A percentile compares a stretch with the other conserved stretches of the same genome.
phyloP scores from a whole-genome alignment of 2,113 vertebrate species.

The Tragelaphus strepsiceros region DNA sequence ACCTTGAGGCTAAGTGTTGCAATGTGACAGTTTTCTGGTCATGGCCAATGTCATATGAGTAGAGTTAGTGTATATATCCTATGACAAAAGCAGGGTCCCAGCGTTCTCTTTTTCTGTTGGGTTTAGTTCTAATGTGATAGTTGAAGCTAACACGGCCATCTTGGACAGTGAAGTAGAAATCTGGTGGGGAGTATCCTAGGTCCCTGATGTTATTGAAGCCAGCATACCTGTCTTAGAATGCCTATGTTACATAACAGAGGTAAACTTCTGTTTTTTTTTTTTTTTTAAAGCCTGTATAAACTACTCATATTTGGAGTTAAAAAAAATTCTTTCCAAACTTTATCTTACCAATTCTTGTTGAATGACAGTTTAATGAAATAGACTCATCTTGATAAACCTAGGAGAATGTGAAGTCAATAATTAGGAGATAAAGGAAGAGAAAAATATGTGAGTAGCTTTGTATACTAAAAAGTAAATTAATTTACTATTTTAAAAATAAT shows the following conservation, averaged over 20 bases:
- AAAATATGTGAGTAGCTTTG: background rate
- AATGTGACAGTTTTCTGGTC: background rate
- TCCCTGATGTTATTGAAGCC: background rate
- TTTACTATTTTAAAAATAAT: background rate
- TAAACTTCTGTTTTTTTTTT: background rate
- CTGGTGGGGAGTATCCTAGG: background rate
- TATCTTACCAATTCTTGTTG: background rate
- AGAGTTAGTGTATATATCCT: background rate
- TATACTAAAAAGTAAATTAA: background rate
- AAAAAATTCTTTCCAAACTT: background rate
- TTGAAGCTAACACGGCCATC: background rate
- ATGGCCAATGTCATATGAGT: background rate
- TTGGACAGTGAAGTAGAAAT: background rate
- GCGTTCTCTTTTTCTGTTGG: background rate
- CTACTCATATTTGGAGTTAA: background rate
- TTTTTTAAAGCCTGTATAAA: background rate
- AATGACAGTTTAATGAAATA: background rate
- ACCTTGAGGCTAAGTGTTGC: background rate
- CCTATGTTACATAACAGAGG: background rate
- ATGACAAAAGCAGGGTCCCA: background rate
- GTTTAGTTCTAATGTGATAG: background rate
- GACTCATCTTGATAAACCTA: background rate
- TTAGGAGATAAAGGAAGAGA: background rate
- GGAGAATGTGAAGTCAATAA: background rate
- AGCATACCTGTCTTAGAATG: background rate